phyloP scores from a whole-genome alignment of 1,140 invertebrate genomes.

The Drosophila kurseongensis region DNA sequence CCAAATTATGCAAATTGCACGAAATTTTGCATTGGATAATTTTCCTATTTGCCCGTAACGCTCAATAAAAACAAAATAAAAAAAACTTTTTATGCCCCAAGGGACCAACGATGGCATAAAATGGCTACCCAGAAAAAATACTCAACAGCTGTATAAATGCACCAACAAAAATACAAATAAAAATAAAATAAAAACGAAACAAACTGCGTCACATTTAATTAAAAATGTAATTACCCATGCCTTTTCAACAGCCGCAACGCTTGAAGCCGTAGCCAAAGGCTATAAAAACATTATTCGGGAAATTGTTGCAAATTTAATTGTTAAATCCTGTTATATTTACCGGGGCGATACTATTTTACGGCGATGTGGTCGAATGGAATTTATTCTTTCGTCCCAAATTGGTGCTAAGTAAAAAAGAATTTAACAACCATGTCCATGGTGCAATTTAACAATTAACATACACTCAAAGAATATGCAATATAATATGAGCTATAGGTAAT shows the following conservation, averaged over 20 bases:
- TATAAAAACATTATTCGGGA: conserved; percentile 17
- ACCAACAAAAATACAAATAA: conserved; percentile 37
- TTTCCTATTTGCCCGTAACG: conserved; percentile 46
- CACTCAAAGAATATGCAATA: neutral
- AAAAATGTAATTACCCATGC: conserved; percentile 50
- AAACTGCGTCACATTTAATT: conserved; percentile 48
- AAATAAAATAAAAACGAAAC: conserved; percentile 32
- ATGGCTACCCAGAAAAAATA: conserved; percentile 26
- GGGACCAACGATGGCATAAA: conserved; percentile 17
- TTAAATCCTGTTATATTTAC: conserved; percentile 11
- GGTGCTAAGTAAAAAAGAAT: neutral
- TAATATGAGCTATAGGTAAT: too few species aligned
- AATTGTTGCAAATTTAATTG: conserved; percentile 29
- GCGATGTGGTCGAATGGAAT: neutral
- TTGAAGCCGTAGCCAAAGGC: conserved; percentile 18
- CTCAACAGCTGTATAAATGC: conserved; percentile 35
- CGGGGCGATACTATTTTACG: neutral
- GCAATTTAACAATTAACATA: neutral
- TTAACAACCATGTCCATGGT: neutral
- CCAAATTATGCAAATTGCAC: conserved; percentile 42
- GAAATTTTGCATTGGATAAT: conserved; percentile 51
- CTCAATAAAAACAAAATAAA: conserved; percentile 29
- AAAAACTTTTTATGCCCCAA: conserved; percentile 27
- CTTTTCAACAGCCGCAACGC: conserved; percentile 22
- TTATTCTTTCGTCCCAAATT: neutral